Percentiles rank a stretch among this genome's conserved stretches.
Evolutionary conservation across 2,797 vertebrate genomes (phyloP).

Genomic region (Artibeus jamaicensis): DNA sequence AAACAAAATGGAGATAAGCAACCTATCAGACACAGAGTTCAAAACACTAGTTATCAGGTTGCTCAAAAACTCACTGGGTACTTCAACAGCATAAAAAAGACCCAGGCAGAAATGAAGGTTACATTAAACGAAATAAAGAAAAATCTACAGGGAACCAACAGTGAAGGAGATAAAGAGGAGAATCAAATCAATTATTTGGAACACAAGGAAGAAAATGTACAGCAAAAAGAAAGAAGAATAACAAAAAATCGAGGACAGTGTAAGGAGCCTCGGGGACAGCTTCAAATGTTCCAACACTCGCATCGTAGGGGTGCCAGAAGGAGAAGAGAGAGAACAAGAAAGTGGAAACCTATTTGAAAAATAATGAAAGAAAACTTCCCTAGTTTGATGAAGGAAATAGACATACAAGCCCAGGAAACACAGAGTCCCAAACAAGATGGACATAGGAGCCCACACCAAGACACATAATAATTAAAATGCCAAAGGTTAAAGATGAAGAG

Average conservation of each 20-base stretch:
- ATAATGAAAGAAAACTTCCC: neutral
- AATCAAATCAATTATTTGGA: neutral
- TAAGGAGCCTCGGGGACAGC: neutral
- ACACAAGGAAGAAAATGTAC: neutral
- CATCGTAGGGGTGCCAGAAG: too few relatives aligned
- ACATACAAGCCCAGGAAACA: neutral
- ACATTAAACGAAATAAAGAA: neutral
- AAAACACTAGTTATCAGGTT: neutral
- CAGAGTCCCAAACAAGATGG: neutral
- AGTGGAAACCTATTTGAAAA: neutral
- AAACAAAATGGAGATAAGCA: neutral
- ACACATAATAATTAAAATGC: neutral
- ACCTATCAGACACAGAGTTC: neutral
- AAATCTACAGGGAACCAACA: neutral
- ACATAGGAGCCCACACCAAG: neutral
- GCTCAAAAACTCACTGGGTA: too few relatives aligned
- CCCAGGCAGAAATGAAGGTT: neutral
- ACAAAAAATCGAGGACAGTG: neutral
- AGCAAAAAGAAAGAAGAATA: neutral
- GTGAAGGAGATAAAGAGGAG: neutral
- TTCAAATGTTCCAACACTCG: too few relatives aligned
- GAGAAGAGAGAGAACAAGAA: neutral
- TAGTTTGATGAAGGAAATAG: neutral
- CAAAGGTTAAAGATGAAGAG: neutral
- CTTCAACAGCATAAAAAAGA: too few relatives aligned